phyloP scores from a whole-genome alignment of 2,888 invertebrate species.

The Aelia acuminata region DNA sequence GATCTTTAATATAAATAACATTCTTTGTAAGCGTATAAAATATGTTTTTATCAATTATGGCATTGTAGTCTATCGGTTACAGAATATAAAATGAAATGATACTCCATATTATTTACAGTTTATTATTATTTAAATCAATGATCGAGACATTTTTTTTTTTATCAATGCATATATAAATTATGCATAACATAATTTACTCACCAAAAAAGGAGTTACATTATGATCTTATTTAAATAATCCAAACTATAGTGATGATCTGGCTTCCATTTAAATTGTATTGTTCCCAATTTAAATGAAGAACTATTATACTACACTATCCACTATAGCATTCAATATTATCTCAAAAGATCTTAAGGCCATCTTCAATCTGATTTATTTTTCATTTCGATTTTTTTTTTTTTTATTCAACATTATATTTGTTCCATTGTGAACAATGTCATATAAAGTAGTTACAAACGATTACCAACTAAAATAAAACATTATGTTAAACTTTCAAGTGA shows the following conservation, averaged over 20 bases:
- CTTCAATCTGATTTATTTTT: too few species aligned
- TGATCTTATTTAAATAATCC: neutral
- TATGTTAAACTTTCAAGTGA: too few species aligned
- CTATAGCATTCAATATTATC: too few species aligned
- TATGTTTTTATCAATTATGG: neutral
- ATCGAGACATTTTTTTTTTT: neutral
- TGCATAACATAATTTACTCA: neutral
- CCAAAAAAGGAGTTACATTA: neutral
- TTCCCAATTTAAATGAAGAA: neutral
- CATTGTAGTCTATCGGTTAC: neutral
- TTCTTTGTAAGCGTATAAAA: neutral
- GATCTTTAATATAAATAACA: neutral
- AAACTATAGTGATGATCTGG: neutral
- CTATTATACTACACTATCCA: too few species aligned
- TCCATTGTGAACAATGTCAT: too few species aligned
- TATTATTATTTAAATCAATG: slow-evolving; percentile 35
- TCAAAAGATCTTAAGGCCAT: too few species aligned
- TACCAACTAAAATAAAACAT: too few species aligned
- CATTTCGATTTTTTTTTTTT: too few species aligned
- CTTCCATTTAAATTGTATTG: neutral
- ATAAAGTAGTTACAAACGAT: too few species aligned
- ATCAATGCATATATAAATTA: neutral
- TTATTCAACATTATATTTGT: too few species aligned
- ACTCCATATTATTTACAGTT: slow-evolving; percentile 35
- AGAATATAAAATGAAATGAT: slow-evolving; percentile 20